A percentile compares a stretch with the other conserved stretches of the same genome.
phyloP scores from a whole-genome alignment of 2,888 invertebrate species.

The Sympetrum striolatum region DNA sequence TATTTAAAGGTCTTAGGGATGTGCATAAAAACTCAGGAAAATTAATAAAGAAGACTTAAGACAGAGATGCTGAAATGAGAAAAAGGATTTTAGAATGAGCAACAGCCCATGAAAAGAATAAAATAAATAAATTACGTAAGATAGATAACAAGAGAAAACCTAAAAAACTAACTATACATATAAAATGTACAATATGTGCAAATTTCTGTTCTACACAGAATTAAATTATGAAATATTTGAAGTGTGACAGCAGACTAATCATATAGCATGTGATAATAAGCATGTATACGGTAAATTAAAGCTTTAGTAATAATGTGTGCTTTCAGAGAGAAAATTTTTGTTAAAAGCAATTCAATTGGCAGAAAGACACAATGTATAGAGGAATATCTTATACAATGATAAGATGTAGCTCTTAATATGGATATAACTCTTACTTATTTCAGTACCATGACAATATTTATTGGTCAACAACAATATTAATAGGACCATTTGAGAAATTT shows the following conservation, averaged over 20 bases:
- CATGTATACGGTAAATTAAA: conserved; percentile 32
- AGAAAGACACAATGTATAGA: conserved; percentile 37
- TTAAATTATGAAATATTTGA: conserved; percentile 6
- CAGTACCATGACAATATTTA: conserved; percentile 33
- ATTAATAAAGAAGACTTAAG: background rate
- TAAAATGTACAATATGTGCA: conserved; percentile 8
- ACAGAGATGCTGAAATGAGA: background rate
- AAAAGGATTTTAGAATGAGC: background rate
- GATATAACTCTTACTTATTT: conserved; percentile 13
- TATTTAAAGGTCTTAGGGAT: background rate
- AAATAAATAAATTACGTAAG: background rate
- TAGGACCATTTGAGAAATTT: conserved; percentile 1
- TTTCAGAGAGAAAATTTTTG: conserved; percentile 29
- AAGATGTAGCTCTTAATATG: conserved; percentile 35
- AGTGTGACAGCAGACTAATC: background rate
- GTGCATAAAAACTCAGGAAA: conserved; percentile 17
- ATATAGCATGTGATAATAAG: conserved; percentile 25
- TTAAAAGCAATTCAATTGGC: conserved; percentile 33
- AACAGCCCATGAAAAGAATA: background rate
- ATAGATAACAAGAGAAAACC: conserved; percentile 18
- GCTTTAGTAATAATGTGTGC: conserved; percentile 28
- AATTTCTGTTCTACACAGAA: background rate
- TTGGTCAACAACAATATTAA: conserved; percentile 33
- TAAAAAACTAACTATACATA: background rate
- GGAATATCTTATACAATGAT: conserved; percentile 30